Base-by-base conservation (phyloP, 2,113 vertebrate species). In the Collichthys lucidus region DNA sequence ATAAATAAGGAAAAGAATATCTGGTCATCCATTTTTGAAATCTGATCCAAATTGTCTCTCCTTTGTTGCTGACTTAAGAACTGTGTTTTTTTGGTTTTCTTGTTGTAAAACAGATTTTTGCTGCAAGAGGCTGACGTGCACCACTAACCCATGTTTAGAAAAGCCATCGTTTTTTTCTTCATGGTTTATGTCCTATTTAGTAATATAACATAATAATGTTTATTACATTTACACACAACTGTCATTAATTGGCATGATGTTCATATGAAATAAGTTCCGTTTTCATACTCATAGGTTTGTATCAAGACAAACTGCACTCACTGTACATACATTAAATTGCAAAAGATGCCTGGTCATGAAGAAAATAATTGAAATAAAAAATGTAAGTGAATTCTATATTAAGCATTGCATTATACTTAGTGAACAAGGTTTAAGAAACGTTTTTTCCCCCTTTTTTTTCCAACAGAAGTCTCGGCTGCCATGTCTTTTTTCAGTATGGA, bases 401-500 rank as follows among this genome's bases (percentile, higher is more conserved):
- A 10, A 24, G 10, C 10, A 19, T 49, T 77, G 35, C 11, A 46
- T 59, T 12, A 17, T 26, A 20, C n/a, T 59, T 7, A 57, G 22
- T 69, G 10, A 55, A 64, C 14, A 79, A 52, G 24, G 11, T 40
- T n/a, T 55, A 70, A 75, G 68, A 42, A 53, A 63, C 11, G 1
- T 0, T 44, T 31, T 74, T 66, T 61, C 9, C 70, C 26, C 29
- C 8, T 17, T 64, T 59, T n/a, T 66, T 69, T 29, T 74, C 20
- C 59, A 64, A 76, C 86, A 93, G 84, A 94, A 87, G 57, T 92
- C 87, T 17, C 88, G 89, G 14, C 73, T 95, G 76, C 94, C 91
- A 0, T 94, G 90, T 52, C 86, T 95, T 50, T 55, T 96, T 35
- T 82, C 52, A 5, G 92, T 95, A 19, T 96, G 95, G 94, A 31